Evolutionary conservation across 37 sponge, comb jelly and placozoan species (phyloP), one percentile per base, ranked within the genome.

Genomic region (Theonella swinhoei): DNA sequence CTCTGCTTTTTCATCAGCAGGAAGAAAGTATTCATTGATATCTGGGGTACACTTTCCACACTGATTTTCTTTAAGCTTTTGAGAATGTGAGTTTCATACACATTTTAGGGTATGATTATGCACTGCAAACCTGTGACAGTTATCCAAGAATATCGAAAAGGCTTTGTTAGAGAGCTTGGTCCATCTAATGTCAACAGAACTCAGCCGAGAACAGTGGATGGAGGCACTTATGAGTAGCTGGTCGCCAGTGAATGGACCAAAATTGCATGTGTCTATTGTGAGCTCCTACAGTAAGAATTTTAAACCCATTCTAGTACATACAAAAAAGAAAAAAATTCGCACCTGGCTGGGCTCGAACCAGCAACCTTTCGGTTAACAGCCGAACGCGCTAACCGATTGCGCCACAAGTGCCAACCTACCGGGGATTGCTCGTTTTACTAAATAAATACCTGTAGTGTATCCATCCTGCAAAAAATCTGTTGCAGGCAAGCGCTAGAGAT

Each of bases 311-410:
- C 2, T 4, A 69, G 33, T 22, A 69, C 19, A 69, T 34, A 69
- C 17, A 37, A 39, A 72, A 8, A 41, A 22, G 8, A 37, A 39
- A 72, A 24, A 38, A 72, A 72, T n/a, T 72, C 73, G 73, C 73
- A 72, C 73, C 73, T 72, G 73, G 73, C 73, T 72, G 73, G 73
- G 73, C 73, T 72, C 42, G 73, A 72, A 72, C 73, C 73, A 72
- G 73, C 73, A 72, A 68, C 69, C 69, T 68, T 68, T 68, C 69
- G 69, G 69, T 68, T 68, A 68, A 68, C 69, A 68, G 69, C 69
- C 69, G 69, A 68, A 68, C 69, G 69, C 69, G 69, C 69, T 68
- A 68, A 68, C 69, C 69, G 69, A 72, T 72, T 72, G 73, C 73
- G 73, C 73, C 73, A 72, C 73, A 72, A 72, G 73, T 72, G 73